Base-by-base conservation (phyloP, 1,140 invertebrate genomes). In the Theocolax elegans region DNA sequence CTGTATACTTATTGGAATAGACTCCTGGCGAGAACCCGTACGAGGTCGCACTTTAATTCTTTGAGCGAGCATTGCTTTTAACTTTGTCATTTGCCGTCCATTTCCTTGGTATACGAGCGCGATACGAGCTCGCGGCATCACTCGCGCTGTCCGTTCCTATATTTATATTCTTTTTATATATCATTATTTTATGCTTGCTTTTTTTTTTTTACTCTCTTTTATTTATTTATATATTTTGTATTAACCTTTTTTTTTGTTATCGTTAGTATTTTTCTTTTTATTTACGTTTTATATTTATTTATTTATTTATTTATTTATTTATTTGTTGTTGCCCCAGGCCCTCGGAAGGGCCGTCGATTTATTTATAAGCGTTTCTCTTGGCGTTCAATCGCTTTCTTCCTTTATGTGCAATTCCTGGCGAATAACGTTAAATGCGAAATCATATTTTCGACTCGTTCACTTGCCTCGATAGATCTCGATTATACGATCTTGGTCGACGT, bases 401-500 rank as follows among this genome's bases (percentile, higher is more conserved):
- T n/a, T n/a, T n/a, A n/a, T n/a, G n/a, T n/a, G n/a, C n/a, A n/a
- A n/a, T n/a, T n/a, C n/a, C n/a, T 35, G 31, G 31, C 10, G 31
- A 6, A 35, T 6, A 35, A 35, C 10, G 48, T n/a, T n/a, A n/a
- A n/a, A n/a, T n/a, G n/a, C n/a, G n/a, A n/a, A n/a, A n/a, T n/a
- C n/a, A n/a, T n/a, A n/a, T n/a, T n/a, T n/a, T n/a, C n/a, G 3
- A 46, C 0, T 23, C n/a, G 27, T 46, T 91, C 93, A 95, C 87
- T 96, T 95, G 84, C 95, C 94, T 80, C 94, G 90, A 83, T 97
- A 96, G 79, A 95, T 95, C 87, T 96, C 94, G 77, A 98, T 97
- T 77, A 98, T 97, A 83, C 92, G 92, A 84, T 98, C 95, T 87
- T 99, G 97, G 87, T 99, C 97, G 60, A 99, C 96, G 81, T 96